Conservation (phyloP, 2,113 vertebrate species). For the Helogale parvula region DNA sequence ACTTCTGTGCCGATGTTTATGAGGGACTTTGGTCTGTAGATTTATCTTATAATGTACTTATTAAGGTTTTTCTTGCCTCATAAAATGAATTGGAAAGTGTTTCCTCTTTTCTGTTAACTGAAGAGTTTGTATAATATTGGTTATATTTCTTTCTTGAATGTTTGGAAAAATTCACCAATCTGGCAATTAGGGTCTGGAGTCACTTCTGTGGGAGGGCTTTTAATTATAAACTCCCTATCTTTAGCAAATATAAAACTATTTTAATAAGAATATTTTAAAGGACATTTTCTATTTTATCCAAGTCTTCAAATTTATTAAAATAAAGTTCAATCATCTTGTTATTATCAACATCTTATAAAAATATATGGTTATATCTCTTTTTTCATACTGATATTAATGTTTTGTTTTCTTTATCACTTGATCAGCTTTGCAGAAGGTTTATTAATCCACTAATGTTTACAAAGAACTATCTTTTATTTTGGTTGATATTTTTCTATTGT, state of each 20-base stretch:
- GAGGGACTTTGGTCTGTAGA: not conserved
- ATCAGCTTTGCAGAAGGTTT: not conserved
- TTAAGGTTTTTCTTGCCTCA: not conserved
- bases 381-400: not conserved
- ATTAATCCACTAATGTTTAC: constrained; percentile 2
- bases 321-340: not conserved
- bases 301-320: not conserved
- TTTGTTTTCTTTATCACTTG: not conserved
- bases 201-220: not conserved
- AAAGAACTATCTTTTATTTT: not conserved
- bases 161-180: not conserved
- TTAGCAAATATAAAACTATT: not conserved
- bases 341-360: not conserved
- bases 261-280: not conserved
- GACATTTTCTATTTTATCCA: not conserved
- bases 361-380: not conserved
- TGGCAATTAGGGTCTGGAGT: not conserved
- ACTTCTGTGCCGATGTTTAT: not conserved
- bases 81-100: not conserved
- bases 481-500: not conserved
- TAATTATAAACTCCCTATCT: not conserved
- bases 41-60: not conserved
- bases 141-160: not conserved
- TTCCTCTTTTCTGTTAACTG: not conserved
- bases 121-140: not conserved